Evolutionary conservation across 1,140 invertebrate genomes (phyloP).

Genomic region (Cydia pomonella): DNA sequence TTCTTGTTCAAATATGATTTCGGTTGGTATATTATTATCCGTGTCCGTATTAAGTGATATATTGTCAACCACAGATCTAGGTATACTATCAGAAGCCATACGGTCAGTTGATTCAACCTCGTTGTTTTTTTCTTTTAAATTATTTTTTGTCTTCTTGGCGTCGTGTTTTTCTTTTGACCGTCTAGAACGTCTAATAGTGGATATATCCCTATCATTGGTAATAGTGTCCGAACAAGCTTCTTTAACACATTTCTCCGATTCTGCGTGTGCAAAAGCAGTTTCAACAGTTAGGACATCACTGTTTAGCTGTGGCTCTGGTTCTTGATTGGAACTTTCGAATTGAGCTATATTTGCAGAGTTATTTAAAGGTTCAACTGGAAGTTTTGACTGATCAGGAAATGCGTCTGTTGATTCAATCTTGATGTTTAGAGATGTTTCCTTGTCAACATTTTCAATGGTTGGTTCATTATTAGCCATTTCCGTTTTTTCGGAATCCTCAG

Average conservation of each 20-base stretch:
- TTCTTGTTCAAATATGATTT: background rate
- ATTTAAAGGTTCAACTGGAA: background rate
- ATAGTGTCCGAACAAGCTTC: conserved; percentile 44
- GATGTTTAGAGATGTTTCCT: background rate
- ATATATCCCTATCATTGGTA: conserved; percentile 6
- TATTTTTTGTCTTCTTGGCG: background rate
- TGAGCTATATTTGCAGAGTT: background rate
- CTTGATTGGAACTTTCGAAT: background rate
- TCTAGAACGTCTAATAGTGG: conserved; percentile 49
- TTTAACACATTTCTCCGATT: background rate
- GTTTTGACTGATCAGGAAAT: background rate
- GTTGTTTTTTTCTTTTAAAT: background rate
- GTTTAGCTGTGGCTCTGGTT: background rate
- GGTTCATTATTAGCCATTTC: background rate
- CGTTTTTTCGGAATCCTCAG: background rate
- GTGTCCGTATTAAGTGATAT: background rate
- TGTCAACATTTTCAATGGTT: background rate
- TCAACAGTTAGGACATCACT: background rate
- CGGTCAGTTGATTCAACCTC: background rate
- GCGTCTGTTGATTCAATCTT: background rate
- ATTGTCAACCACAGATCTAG: background rate
- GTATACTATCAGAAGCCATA: background rate
- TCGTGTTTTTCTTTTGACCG: conserved; percentile 17
- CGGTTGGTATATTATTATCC: background rate
- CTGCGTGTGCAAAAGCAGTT: too few species aligned